These are phyloP conservation scores for Drosophila pallidifrons DNA, from an alignment of 1,140 invertebrate species.

Conservation along the genomic window DNA sequence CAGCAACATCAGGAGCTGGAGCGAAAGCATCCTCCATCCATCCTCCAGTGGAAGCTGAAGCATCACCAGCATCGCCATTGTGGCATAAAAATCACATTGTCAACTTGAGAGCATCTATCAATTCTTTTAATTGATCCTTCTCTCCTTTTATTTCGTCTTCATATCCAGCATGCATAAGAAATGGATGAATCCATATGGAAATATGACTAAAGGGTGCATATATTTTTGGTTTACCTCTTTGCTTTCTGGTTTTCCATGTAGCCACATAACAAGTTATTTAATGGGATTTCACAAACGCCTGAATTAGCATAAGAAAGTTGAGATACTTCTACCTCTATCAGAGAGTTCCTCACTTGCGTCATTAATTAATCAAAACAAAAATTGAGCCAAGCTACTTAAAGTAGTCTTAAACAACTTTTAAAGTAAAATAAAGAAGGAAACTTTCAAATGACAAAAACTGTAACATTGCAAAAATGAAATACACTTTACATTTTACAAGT, in stretches of 20 bases:
- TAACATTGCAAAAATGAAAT: not conserved
- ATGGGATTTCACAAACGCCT: not conserved
- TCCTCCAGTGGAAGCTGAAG: conserved; percentile 7
- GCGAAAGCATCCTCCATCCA: conserved; percentile 15
- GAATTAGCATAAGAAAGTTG: conserved; percentile 4
- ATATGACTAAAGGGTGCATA: conserved; percentile 42
- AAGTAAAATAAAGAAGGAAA: not conserved
- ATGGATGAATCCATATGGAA: conserved; percentile 54
- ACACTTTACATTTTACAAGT: not conserved
- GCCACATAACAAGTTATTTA: conserved; percentile 18
- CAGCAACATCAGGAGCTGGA: conserved; percentile 14
- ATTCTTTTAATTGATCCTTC: conserved; percentile 71
- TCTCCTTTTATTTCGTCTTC: conserved; percentile 19
- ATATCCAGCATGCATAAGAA: conserved; percentile 22
- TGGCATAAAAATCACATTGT: conserved; percentile 68
- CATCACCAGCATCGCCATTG: conserved; percentile 42
- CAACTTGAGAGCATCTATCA: conserved; percentile 68
- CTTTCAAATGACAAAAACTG: not conserved
- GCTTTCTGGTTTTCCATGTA: not conserved
- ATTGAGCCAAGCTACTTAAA: not conserved
- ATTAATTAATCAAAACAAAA: not conserved
- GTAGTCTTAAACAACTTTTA: not conserved
- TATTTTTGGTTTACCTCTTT: not conserved
- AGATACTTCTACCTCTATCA: not conserved
- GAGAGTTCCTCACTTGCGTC: not conserved